These are phyloP conservation scores for Trididemnum clinides DNA, from an alignment of 23 tunicate species.

Conservation along the genomic window DNA sequence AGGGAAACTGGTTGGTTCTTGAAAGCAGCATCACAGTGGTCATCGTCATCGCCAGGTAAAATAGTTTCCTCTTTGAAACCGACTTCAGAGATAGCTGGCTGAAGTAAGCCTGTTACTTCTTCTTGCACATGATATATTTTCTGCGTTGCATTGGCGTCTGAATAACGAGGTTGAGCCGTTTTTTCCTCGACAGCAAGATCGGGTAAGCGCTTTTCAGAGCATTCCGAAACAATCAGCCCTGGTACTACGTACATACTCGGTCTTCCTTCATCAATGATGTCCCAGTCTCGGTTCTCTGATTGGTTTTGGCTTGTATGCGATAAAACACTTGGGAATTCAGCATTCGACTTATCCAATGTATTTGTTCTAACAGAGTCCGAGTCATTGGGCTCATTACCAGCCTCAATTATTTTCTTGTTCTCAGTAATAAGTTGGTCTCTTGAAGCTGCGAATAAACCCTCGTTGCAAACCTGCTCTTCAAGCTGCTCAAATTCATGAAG, in stretches of 20 bases:
- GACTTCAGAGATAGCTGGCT: not conserved
- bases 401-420: too few relatives aligned
- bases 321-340: too few relatives aligned
- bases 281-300: too few relatives aligned
- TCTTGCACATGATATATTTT: not conserved
- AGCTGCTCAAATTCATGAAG: not conserved
- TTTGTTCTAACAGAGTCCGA: too few relatives aligned
- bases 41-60: not conserved
- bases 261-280: too few relatives aligned
- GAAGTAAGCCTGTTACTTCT: not conserved
- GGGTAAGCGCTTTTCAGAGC: constrained; percentile 28
- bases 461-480: not conserved
- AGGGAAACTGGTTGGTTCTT: not conserved
- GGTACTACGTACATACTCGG: not conserved
- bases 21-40: not conserved
- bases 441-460: too few relatives aligned
- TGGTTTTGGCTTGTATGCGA: too few relatives aligned
- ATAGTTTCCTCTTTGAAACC: not conserved
- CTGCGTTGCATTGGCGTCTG: not conserved
- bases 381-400: too few relatives aligned
- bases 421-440: too few relatives aligned
- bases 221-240: constrained; percentile 19
- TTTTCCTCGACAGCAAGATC: not conserved
- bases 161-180: not conserved
- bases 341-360: too few relatives aligned